Evolutionary conservation across 2,888 invertebrate species (phyloP), one percentile per base, ranked within the genome.

Genomic region (Machimus rusticus): DNA sequence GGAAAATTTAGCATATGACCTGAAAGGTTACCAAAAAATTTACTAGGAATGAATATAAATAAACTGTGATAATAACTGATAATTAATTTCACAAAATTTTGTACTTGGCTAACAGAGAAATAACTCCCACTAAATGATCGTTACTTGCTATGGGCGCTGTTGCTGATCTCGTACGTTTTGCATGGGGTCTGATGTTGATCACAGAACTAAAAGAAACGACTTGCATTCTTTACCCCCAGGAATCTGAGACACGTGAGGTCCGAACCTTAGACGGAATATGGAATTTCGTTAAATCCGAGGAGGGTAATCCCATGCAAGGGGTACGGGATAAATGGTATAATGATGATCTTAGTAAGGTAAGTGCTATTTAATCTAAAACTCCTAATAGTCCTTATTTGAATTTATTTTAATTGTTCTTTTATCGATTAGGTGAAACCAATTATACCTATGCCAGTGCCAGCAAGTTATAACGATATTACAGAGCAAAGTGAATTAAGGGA

Each of bases 381-480:
- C 34, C 12, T 39, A n/a, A 37, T 76, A 37, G 1, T 34, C 12
- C 8, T 2, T 16, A 76, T n/a, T 5, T 51, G 0, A n/a, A 16
- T 14, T 51, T 2, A 51, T 82, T 6, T 55, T 55, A 28, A 43
- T 46, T 66, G 14, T 31, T 46, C 9, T 76, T 86, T 66, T 19
- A 19, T 55, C n/a, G 28, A 23, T 37, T 57, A 95, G 95, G 94
- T 94, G 9, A 95, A 95, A 88, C 92, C 95, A 46, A 95, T 96
- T 0, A 96, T 97, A 86, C 94, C 95, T 34, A 99, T 99, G 98
- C 99, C 99, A 8, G 99, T 99, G 23, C 99, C 99, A 0, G 95
- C 98, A 0, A 98, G 98, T 88, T 99, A 97, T 94, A 99, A 99
- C 91, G 99, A 99, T 92, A 95, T 99, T 16, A 97, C 98, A 0